phyloP scores from a whole-genome alignment of 2,888 invertebrate species.

The Epirrhoe alternata region DNA sequence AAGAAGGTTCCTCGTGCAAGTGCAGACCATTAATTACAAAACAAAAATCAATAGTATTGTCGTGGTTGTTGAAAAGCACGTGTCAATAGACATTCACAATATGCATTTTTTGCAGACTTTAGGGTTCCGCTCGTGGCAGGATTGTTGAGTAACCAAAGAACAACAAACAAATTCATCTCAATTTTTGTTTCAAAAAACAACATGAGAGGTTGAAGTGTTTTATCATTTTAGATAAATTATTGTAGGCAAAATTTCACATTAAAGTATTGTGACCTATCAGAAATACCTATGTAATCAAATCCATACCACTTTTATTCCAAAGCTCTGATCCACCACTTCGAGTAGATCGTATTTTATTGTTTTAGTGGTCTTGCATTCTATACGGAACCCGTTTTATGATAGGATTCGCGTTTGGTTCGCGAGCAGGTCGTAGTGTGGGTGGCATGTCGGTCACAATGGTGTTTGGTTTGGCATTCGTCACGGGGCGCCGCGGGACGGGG shows the following conservation, averaged over 20 bases:
- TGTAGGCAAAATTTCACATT: too few relatives aligned
- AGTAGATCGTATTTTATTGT: slow-evolving; percentile 27
- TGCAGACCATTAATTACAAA: slow-evolving; percentile 71
- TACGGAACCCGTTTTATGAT: slow-evolving; percentile 39
- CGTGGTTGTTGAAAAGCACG: slow-evolving; percentile 62
- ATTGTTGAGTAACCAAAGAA: slow-evolving; percentile 8
- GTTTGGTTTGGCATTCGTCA: slow-evolving; percentile 83
- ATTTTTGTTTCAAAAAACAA: too few relatives aligned
- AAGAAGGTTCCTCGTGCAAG: slow-evolving; percentile 59
- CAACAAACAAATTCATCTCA: neutral
- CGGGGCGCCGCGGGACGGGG: slow-evolving; percentile 62
- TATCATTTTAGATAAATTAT: too few relatives aligned
- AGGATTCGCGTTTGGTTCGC: slow-evolving; percentile 53
- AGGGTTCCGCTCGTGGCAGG: slow-evolving; percentile 41
- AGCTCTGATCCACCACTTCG: slow-evolving; percentile 15
- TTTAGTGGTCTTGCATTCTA: slow-evolving; percentile 26
- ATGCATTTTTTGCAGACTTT: slow-evolving; percentile 44
- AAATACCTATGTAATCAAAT: slow-evolving; percentile 19
- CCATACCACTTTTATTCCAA: slow-evolving; percentile 19
- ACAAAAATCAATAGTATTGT: slow-evolving; percentile 55
- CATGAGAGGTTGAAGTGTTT: too few relatives aligned
- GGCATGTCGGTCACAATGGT: slow-evolving; percentile 75
- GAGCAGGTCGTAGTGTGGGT: slow-evolving; percentile 66
- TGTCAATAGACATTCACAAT: slow-evolving; percentile 58
- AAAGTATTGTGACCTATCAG: neutral